phyloP scores from a whole-genome alignment of 2,888 invertebrate species.

The Platycheirus rosarum region DNA sequence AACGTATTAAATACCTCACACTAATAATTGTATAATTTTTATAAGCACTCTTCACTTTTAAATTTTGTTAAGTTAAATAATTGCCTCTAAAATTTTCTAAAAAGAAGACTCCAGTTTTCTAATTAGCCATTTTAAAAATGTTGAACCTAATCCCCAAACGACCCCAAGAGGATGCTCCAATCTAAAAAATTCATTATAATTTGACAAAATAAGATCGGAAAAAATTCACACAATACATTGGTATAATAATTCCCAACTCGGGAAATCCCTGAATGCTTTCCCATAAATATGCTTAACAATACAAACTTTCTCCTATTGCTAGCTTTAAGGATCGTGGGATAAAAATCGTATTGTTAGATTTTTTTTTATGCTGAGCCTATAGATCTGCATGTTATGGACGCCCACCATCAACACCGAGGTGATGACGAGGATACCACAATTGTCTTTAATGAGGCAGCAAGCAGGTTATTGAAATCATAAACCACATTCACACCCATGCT shows the following conservation, averaged over 20 bases:
- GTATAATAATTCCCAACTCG: slow-evolving; percentile 23
- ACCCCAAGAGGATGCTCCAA: slow-evolving; percentile 10
- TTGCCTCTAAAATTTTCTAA: no score
- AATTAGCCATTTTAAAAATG: slow-evolving; percentile 16
- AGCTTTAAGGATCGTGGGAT: slow-evolving; percentile 47
- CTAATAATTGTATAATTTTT: no score
- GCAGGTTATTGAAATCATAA: slow-evolving; percentile 55
- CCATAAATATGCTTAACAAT: slow-evolving; percentile 53
- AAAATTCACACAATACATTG: slow-evolving; percentile 10
- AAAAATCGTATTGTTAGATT: slow-evolving; percentile 46
- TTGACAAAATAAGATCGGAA: not conserved
- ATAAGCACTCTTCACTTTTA: no score
- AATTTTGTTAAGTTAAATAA: no score
- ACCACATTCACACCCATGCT: slow-evolving; percentile 10
- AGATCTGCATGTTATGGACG: not conserved
- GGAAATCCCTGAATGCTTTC: slow-evolving; percentile 11
- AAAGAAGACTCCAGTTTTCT: slow-evolving; percentile 7
- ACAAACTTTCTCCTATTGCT: slow-evolving; percentile 7
- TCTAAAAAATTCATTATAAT: slow-evolving; percentile 9
- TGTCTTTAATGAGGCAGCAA: slow-evolving; percentile 67
- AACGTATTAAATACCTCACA: no score
- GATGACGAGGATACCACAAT: slow-evolving; percentile 8
- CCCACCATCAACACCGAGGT: slow-evolving; percentile 16
- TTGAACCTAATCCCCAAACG: not conserved
- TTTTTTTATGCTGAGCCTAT: slow-evolving; percentile 6